A percentile compares a stretch with the other conserved stretches of the same genome.
Evolutionary conservation across 2,888 invertebrate species (phyloP).

Genomic region (Argyresthia albistria): DNA sequence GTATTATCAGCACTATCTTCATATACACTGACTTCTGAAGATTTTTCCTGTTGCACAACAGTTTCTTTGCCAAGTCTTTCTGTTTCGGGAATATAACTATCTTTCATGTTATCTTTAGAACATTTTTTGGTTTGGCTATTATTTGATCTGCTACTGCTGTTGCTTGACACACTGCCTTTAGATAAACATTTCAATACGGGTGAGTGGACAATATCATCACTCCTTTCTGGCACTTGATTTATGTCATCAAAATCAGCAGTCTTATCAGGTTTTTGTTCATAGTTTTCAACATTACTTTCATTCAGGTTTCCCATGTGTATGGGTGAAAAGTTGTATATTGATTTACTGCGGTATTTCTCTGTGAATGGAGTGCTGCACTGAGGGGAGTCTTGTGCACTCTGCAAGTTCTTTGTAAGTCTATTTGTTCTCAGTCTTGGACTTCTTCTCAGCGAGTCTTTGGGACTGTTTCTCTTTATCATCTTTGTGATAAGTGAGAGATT

Average conservation of each 20-base stretch:
- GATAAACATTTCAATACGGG: neutral
- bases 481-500: slow-evolving; percentile 33
- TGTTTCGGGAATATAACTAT: neutral
- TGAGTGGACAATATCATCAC: slow-evolving; percentile 9
- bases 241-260: neutral
- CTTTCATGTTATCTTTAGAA: neutral
- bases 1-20: neutral
- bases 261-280: neutral
- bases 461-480: slow-evolving; percentile 18
- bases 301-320: slow-evolving; percentile 26
- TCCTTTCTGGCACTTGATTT: slow-evolving; percentile 8
- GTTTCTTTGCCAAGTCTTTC: neutral
- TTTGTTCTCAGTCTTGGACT: slow-evolving; percentile 17
- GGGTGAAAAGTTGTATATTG: slow-evolving; percentile 55
- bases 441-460: slow-evolving; percentile 20
- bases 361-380: slow-evolving; percentile 54
- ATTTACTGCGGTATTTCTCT: slow-evolving; percentile 46
- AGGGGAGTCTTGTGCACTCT: slow-evolving; percentile 34
- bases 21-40: neutral
- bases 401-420: slow-evolving; percentile 24
- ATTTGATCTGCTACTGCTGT: neutral
- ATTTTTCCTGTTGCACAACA: neutral
- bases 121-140: neutral
- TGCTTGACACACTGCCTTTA: neutral
- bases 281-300: slow-evolving; percentile 11